Evolutionary conservation across 2,113 vertebrate species (phyloP).

Genomic region (Micromys minutus): DNA sequence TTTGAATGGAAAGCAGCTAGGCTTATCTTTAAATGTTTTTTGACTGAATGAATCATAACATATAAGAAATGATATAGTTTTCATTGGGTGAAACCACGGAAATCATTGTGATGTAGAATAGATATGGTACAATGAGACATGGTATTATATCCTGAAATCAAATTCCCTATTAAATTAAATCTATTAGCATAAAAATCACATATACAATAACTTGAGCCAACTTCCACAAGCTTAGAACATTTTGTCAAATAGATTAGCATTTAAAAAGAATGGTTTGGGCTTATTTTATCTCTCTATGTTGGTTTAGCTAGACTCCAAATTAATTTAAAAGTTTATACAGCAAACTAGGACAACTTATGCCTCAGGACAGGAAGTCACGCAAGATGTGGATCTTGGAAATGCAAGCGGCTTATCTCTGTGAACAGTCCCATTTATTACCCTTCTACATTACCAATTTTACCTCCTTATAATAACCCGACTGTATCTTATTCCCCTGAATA

Average conservation of each 20-base stretch:
- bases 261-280: conserved; percentile 22
- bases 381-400: conserved; percentile 26
- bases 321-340: conserved; percentile 66
- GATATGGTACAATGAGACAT: not conserved
- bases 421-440: conserved; percentile 6
- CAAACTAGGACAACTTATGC: conserved; percentile 51
- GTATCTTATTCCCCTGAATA: conserved; percentile 16
- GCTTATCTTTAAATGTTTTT: not conserved
- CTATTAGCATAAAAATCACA: conserved; percentile 10
- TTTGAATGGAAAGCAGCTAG: conserved; percentile 10
- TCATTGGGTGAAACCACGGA: not conserved
- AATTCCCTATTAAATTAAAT: not conserved
- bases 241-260: conserved; percentile 52
- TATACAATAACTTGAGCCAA: not conserved
- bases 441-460: not conserved
- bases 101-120: not conserved
- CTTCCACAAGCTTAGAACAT: not conserved
- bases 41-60: not conserved
- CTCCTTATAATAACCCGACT: conserved; percentile 1
- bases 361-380: conserved; percentile 16
- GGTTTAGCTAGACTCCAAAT: conserved; percentile 55
- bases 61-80: not conserved
- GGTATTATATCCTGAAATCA: not conserved
- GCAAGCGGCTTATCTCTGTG: not conserved
- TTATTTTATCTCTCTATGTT: conserved; percentile 42